phyloP scores from a whole-genome alignment of 2,888 invertebrate species.

The Ormia ochracea region DNA sequence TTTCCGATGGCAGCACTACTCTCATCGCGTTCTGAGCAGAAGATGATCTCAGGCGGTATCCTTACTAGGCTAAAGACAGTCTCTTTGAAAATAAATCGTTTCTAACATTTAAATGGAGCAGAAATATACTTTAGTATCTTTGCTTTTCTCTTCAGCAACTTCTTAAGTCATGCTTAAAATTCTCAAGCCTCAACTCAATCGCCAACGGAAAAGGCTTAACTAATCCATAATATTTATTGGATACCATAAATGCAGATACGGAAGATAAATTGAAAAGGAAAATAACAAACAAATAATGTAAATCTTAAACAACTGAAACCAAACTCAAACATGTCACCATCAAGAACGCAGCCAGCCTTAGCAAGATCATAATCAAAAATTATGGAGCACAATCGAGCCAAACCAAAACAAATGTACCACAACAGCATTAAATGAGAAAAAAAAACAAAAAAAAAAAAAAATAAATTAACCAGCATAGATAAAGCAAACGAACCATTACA shows the following conservation, averaged over 20 bases:
- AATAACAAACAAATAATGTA: neutral
- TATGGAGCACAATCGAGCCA: slow-evolving; percentile 33
- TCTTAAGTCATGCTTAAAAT: neutral
- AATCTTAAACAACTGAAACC: slow-evolving; percentile 25
- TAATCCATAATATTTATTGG: slow-evolving; percentile 31
- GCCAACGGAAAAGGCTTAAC: slow-evolving; percentile 22
- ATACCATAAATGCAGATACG: neutral
- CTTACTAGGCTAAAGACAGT: neutral
- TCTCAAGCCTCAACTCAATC: slow-evolving; percentile 2
- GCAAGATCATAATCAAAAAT: slow-evolving; percentile 42
- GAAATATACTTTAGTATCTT: neutral
- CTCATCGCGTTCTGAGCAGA: neutral
- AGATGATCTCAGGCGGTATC: neutral
- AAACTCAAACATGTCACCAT: slow-evolving; percentile 54
- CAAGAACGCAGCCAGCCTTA: slow-evolving; percentile 29
- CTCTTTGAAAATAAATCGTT: neutral
- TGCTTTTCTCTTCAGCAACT: neutral
- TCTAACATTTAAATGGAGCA: neutral
- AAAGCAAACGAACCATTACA: slow-evolving; percentile 50
- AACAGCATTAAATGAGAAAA: slow-evolving; percentile 3
- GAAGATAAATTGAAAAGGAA: slow-evolving; percentile 27
- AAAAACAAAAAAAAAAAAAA: neutral
- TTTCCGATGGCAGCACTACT: no score
- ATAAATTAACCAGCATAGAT: slow-evolving; percentile 54
- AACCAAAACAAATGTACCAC: slow-evolving; percentile 35